Evolutionary conservation across 2,888 invertebrate genomes (phyloP).

Genomic region (Maniola hyperantus): DNA sequence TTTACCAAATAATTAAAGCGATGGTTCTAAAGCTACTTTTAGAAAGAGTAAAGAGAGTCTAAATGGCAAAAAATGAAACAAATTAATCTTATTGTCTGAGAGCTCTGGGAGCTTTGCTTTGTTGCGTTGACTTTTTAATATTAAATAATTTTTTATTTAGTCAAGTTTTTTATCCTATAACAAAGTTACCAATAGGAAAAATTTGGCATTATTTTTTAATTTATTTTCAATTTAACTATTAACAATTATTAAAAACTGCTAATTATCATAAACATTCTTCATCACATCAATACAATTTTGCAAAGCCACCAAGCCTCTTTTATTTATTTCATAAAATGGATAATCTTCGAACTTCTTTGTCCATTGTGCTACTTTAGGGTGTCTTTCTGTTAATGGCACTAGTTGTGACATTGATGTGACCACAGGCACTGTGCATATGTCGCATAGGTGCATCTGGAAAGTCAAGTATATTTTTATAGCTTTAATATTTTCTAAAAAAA

Average conservation of each 20-base stretch:
- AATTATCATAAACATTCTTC: conserved; percentile 14
- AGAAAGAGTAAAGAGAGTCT: no score
- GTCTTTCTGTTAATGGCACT: conserved; percentile 59
- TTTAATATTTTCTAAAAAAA: no score
- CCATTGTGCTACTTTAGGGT: conserved; percentile 66
- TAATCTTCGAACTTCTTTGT: conserved; percentile 53
- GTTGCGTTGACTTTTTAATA: no score
- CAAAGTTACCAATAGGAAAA: no score
- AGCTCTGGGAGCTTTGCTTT: no score
- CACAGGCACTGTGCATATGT: conserved; percentile 70
- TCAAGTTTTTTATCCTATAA: no score
- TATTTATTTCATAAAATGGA: conserved; percentile 59
- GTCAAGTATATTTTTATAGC: neutral
- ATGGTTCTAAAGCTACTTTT: no score
- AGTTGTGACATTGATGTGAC: conserved; percentile 68
- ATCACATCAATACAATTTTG: conserved; percentile 45
- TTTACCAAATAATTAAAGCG: no score
- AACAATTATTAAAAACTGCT: neutral
- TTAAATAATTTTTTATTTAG: no score
- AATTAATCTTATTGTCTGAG: no score
- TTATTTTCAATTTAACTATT: neutral
- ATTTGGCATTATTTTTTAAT: no score
- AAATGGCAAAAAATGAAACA: no score
- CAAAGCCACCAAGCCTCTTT: conserved; percentile 54
- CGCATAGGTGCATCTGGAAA: conserved; percentile 66